Evolutionary conservation across 1,140 invertebrate species (phyloP).

Genomic region (Drosophila lacertosa): DNA sequence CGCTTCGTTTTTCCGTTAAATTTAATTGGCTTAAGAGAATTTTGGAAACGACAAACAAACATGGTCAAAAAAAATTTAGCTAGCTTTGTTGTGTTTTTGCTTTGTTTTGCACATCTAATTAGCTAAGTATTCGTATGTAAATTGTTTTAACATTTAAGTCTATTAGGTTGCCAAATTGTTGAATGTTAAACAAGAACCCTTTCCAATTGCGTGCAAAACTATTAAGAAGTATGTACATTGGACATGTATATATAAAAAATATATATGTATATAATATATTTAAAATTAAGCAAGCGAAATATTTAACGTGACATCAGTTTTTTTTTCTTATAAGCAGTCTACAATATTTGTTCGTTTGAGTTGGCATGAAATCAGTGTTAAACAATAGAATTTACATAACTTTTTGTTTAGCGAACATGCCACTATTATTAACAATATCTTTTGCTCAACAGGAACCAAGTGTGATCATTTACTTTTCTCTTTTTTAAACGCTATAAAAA

Average conservation of each 20-base stretch:
- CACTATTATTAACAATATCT: constrained; percentile 52
- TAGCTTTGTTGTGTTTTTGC: constrained; percentile 5
- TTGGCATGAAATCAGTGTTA: constrained; percentile 19
- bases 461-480: constrained; percentile 51
- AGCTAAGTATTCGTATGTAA: constrained; percentile 22
- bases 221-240: constrained; percentile 39
- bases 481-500: constrained; percentile 61
- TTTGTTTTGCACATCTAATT: constrained; percentile 17
- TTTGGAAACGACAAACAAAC: constrained; percentile 40
- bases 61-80: constrained; percentile 27
- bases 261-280: constrained; percentile 20
- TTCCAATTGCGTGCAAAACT: constrained; percentile 34
- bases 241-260: constrained; percentile 60
- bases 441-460: constrained; percentile 70
- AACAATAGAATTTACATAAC: background rate
- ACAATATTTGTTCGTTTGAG: constrained; percentile 42
- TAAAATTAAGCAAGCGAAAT: constrained; percentile 47
- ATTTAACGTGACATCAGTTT: constrained; percentile 22
- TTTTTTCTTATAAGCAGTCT: constrained; percentile 57
- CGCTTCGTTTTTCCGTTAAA: constrained; percentile 5
- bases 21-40: constrained; percentile 35
- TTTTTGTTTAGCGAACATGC: constrained; percentile 2
- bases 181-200: constrained; percentile 19
- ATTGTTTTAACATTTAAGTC: constrained; percentile 24
- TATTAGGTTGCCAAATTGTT: constrained; percentile 41